These are phyloP conservation scores for Parnassius apollo DNA, from an alignment of 2,888 invertebrate genomes.

Conservation along the genomic window DNA sequence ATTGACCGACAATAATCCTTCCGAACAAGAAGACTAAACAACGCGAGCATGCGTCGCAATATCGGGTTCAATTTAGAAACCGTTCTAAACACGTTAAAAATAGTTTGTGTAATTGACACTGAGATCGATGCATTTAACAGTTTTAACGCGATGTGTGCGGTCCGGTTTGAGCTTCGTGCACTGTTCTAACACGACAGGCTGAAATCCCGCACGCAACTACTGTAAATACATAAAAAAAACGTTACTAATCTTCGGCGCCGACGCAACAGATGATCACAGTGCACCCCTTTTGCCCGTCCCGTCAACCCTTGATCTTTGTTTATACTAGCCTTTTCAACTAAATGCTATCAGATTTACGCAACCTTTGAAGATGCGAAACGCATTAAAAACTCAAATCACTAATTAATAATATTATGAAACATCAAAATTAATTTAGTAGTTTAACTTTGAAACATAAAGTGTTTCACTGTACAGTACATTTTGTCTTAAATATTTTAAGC, in stretches of 20 bases:
- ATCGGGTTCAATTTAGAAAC: conserved; percentile 31
- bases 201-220: conserved; percentile 25
- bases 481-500: neutral
- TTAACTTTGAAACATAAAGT: too few species aligned
- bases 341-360: conserved; percentile 6
- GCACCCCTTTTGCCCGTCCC: conserved; percentile 47
- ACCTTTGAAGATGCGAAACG: neutral
- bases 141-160: conserved; percentile 54
- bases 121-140: conserved; percentile 48
- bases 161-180: conserved; percentile 36
- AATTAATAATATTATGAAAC: too few species aligned
- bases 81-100: conserved; percentile 46
- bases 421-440: neutral
- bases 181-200: conserved; percentile 23
- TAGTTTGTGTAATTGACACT: conserved; percentile 60
- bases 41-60: conserved; percentile 16
- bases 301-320: conserved; percentile 41
- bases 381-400: too few species aligned
- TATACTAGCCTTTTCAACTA: conserved; percentile 18
- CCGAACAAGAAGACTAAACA: conserved; percentile 19
- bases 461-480: neutral
- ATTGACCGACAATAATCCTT: conserved; percentile 14
- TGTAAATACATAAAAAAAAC: conserved; percentile 42
- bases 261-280: conserved; percentile 40
- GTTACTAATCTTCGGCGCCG: conserved; percentile 32